Conservation (phyloP, 2,113 vertebrate genomes). For the Scomber japonicus region DNA sequence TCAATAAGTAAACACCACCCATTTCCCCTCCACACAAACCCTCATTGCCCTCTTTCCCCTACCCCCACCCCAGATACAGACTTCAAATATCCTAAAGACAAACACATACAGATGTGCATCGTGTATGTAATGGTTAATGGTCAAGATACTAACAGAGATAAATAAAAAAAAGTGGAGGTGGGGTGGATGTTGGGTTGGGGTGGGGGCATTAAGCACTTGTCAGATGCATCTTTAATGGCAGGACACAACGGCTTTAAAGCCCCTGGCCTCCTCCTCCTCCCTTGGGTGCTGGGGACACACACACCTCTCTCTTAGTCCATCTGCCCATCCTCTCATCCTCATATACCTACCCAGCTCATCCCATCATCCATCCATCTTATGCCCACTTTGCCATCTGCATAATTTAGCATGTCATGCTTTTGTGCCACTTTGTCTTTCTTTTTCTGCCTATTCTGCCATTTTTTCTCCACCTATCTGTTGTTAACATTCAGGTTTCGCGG, state of each 20-base stretch:
- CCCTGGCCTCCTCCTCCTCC: slow-evolving; percentile 67
- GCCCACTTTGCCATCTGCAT: slow-evolving; percentile 79
- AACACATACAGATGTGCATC: slow-evolving; percentile 48
- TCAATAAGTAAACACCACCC: slow-evolving; percentile 84
- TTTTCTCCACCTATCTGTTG: slow-evolving; percentile 69
- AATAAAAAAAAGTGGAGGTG: slow-evolving; percentile 36
- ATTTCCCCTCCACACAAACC: slow-evolving; percentile 69
- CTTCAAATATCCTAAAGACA: slow-evolving; percentile 62
- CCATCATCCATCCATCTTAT: slow-evolving; percentile 67
- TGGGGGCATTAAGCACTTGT: slow-evolving; percentile 63
- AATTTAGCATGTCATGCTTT: slow-evolving; percentile 82
- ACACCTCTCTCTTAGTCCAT: slow-evolving; percentile 72
- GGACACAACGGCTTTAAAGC: slow-evolving; percentile 68
- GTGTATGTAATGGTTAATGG: slow-evolving; percentile 68
- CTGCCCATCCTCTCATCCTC: slow-evolving; percentile 64
- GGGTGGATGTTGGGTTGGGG: neutral
- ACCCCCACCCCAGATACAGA: slow-evolving; percentile 48
- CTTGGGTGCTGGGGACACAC: slow-evolving; percentile 73
- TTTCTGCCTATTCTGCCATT: slow-evolving; percentile 74
- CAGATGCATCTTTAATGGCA: slow-evolving; percentile 80
- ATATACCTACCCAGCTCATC: slow-evolving; percentile 64
- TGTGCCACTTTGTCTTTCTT: slow-evolving; percentile 74
- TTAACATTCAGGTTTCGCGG: slow-evolving; percentile 60
- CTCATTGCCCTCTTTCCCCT: slow-evolving; percentile 7
- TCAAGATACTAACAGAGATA: slow-evolving; percentile 47